These are phyloP conservation scores for Nestor notabilis DNA, from an alignment of 2,113 vertebrate genomes.

Conservation along the genomic window DNA sequence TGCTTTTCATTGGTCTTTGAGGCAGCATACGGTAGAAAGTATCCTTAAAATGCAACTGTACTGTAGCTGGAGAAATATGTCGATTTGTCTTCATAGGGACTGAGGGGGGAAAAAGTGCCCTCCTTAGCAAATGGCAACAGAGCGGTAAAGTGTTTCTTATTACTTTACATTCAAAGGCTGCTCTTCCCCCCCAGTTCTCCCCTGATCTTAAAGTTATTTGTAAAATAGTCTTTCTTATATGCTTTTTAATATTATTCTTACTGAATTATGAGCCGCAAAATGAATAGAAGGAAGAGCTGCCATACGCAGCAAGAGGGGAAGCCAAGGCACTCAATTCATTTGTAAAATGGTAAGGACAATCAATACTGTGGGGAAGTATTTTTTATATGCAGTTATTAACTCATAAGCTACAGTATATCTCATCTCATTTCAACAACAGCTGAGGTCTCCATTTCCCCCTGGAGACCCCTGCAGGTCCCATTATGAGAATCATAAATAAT, in stretches of 20 bases:
- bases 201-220: neutral
- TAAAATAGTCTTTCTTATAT: neutral
- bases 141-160: conserved; percentile 35
- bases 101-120: neutral
- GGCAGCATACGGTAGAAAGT: conserved; percentile 60
- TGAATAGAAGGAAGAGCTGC: conserved; percentile 51
- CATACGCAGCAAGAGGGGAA: conserved; percentile 49
- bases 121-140: conserved; percentile 49
- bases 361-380: conserved; percentile 90
- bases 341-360: conserved; percentile 83
- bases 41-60: conserved; percentile 74
- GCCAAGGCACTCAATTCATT: conserved; percentile 78
- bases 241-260: conserved; percentile 34
- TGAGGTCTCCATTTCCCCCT: conserved; percentile 83
- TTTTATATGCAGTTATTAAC: conserved; percentile 98
- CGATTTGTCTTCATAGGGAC: conserved; percentile 80
- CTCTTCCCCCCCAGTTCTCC: neutral
- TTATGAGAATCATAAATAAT: conserved; percentile 97
- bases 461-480: conserved; percentile 82
- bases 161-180: conserved; percentile 35
- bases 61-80: conserved; percentile 76
- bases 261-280: conserved; percentile 51
- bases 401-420: conserved; percentile 98
- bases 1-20: conserved; percentile 75
- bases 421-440: conserved; percentile 95